These are phyloP conservation scores for Melanostoma scalare DNA, from an alignment of 2,888 invertebrate genomes.

Conservation along the genomic window DNA sequence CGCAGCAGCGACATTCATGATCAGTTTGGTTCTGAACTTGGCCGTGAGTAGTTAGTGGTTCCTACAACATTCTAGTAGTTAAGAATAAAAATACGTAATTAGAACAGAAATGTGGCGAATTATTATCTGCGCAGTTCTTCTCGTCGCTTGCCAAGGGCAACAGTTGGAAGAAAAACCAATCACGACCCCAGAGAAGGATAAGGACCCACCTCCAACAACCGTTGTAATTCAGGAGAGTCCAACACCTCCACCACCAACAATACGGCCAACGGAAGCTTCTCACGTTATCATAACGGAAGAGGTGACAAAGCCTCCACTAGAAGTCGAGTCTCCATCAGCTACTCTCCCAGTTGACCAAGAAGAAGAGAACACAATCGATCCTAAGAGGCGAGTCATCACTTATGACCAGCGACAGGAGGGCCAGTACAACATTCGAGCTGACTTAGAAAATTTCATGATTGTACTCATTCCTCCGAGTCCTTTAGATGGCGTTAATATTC, in stretches of 20 bases:
- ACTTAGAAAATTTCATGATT: conserved; percentile 89
- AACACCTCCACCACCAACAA: conserved; percentile 5
- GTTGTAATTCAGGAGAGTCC: conserved; percentile 40
- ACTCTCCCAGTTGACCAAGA: conserved; percentile 15
- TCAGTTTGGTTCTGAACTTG: conserved; percentile 72
- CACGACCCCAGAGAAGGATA: conserved; percentile 48
- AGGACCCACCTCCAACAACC: conserved; percentile 30
- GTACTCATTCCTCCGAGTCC: conserved; percentile 85
- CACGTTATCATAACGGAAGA: conserved; percentile 24
- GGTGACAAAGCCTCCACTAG: conserved; percentile 47
- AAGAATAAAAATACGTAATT: background rate
- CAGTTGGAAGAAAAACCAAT: conserved; percentile 50
- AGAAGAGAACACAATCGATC: conserved; percentile 32
- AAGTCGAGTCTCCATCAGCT: conserved; percentile 31
- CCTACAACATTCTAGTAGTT: conserved; percentile 2
- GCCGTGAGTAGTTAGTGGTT: conserved; percentile 65
- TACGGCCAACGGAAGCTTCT: conserved; percentile 33
- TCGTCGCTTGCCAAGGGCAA: conserved; percentile 43
- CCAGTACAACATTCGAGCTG: conserved; percentile 88
- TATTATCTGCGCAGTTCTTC: conserved; percentile 65
- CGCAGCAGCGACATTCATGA: conserved; percentile 56
- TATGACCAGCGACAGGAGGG: conserved; percentile 89
- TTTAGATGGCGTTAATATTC: conserved; percentile 76
- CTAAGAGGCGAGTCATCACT: conserved; percentile 77
- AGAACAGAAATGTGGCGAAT: conserved; percentile 62